Conservation (phyloP, 2,113 vertebrate genomes). For the Dipodomys merriami region DNA sequence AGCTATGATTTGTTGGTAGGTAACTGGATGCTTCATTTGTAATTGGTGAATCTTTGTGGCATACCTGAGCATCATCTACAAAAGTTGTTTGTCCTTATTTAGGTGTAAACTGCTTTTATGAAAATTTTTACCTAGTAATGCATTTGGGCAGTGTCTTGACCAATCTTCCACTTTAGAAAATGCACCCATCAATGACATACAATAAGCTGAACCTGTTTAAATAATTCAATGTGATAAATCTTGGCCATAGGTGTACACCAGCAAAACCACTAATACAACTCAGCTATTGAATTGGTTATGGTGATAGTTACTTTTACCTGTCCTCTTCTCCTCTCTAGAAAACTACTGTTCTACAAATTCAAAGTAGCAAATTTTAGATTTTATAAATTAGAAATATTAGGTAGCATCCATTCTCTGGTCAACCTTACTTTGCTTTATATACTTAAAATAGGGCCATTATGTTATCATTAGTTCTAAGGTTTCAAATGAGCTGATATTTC, state of each 20-base stretch:
- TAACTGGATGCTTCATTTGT: not conserved
- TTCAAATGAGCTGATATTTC: constrained; percentile 2
- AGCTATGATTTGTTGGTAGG: not conserved
- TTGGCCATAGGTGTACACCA: not conserved
- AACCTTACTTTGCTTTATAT: not conserved
- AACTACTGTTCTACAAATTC: not conserved
- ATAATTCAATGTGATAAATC: not conserved
- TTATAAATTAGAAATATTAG: constrained; percentile 20
- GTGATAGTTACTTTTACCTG: not conserved
- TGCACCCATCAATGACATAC: not conserved
- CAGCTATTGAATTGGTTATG: not conserved
- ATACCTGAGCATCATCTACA: not conserved
- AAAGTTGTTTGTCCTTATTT: not conserved
- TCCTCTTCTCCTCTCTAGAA: not conserved
- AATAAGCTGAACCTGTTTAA: not conserved
- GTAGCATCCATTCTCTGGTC: not conserved
- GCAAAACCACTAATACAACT: not conserved
- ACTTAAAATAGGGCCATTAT: not conserved
- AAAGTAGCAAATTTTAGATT: not conserved
- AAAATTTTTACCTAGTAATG: not conserved
- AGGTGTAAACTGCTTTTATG: not conserved
- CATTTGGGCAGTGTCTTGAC: not conserved
- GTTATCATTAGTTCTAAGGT: not conserved
- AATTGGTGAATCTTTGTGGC: not conserved
- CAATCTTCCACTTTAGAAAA: not conserved